Base-by-base conservation (phyloP, 2,888 invertebrate genomes). In the Eristalis tenax region DNA sequence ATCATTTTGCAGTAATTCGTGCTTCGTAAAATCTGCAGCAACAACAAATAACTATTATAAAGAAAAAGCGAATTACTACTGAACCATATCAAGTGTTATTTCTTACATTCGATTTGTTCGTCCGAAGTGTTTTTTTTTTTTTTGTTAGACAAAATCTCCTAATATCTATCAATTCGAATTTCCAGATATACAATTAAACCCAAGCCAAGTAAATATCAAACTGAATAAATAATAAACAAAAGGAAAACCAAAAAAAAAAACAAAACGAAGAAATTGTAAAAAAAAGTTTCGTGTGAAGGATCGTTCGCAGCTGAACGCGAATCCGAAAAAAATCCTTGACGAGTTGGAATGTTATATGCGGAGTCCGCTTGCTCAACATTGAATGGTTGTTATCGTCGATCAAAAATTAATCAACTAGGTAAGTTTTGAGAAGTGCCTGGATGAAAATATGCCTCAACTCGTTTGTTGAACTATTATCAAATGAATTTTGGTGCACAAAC, bases 341-440 rank as follows among this genome's bases (percentile, higher is more conserved):
- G 90, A 91, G 90, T 92, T 92, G 92, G 92, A 93, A 93, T 93
- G 92, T 92, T 93, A 92, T 90, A 92, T 93, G 92, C 91, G 91
- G 92, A 92, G 91, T 91, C 90, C 90, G 90, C 91, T 90, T 90
- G 90, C 90, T 91, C 90, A 90, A 91, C 90, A 91, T 90, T 92
- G 91, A 91, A 91, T 91, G 90, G 91, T 89, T 89, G 90, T 91
- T 89, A 91, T 90, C 89, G 89, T 88, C 89, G 89, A 89, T 89
- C 89, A 84, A 89, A 82, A 74, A 82, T 75, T 50, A 82, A 82
- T 71, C 65, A 78, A 82, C 78, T 86, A 82, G 78, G 86, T 86
- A 82, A 86, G 86, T 82, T 70, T 18, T 50, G 50, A 50, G 18
- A 50, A 50, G 50, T 50, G 50, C 18, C 18, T 50, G 50, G n/a